Base-by-base conservation (phyloP, 2,113 vertebrate species). In the Hymenochirus boettgeri region DNA sequence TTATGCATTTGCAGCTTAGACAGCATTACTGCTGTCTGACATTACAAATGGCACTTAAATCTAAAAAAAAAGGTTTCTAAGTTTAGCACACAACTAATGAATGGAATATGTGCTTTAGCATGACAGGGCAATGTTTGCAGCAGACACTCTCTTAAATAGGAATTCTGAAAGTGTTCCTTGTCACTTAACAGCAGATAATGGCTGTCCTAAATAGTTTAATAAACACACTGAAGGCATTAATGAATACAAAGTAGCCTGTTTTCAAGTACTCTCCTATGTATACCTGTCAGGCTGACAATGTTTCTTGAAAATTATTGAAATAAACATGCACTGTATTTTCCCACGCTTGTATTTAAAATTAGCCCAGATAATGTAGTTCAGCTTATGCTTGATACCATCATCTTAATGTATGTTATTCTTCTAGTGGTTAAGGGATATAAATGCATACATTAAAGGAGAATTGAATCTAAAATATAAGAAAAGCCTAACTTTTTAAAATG, bases 281-380 rank as follows among this genome's bases (percentile, higher is more conserved):
- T n/a, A 13, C 25, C 56, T 60, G 57, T 13, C 56, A 52, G 10
- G 35, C 65, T 60, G 52, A 24, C 35, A 53, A 39, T 19, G 26
- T 29, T 69, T 29, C 25, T 60, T n/a, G 52, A 51, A 60, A 69
- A 42, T 52, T 13, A 46, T 45, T 18, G 56, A 59, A 59, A 60
- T 29, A 33, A 69, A 47, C 59, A 69, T 48, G 60, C 37, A 67
- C 59, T 60, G 47, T 60, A 53, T 69, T 69, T 60, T 60, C 47
- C 57, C 9, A 26, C n/a, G 50, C 42, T 33, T 19, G 33, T 35
- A 24, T 47, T 25, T 27, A 45, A 69, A 47, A 69, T 69, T 69
- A 69, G 65, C 53, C 48, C 55, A 56, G 60, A 57, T 53, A 33
- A 69, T 69, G 46, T 58, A 69, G 56, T 60, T 69, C 56, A 59